These are phyloP conservation scores for Ariopsis seemanni DNA, from an alignment of 2,113 vertebrate genomes.

Conservation along the genomic window DNA sequence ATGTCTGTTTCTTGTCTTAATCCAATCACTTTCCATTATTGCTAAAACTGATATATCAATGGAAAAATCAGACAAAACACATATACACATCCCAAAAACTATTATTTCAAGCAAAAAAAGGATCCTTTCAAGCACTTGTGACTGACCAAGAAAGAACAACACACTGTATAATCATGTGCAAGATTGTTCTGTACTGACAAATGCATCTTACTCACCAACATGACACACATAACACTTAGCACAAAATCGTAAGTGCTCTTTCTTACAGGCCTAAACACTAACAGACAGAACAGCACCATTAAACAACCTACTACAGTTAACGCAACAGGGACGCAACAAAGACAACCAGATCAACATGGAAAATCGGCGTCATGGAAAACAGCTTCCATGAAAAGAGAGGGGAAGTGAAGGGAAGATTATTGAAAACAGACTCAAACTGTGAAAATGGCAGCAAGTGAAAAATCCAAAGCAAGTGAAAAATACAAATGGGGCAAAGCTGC, in stretches of 20 bases:
- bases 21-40: neutral
- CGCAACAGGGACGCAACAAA: slow-evolving; percentile 47
- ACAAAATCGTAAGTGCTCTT: slow-evolving; percentile 45
- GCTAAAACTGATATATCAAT: neutral
- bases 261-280: slow-evolving; percentile 59
- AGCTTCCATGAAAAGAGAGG: slow-evolving; percentile 43
- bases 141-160: neutral
- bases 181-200: neutral
- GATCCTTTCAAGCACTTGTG: neutral
- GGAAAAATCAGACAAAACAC: neutral
- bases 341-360: slow-evolving; percentile 61
- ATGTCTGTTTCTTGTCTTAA: neutral
- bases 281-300: slow-evolving; percentile 44
- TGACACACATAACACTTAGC: neutral
- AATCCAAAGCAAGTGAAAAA: neutral
- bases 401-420: slow-evolving; percentile 13
- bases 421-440: slow-evolving; percentile 42
- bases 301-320: slow-evolving; percentile 20
- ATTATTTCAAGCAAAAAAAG: neutral
- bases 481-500: neutral
- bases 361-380: slow-evolving; percentile 62
- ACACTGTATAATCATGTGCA: neutral
- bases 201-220: neutral
- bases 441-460: neutral
- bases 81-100: neutral